Evolutionary conservation across 2,888 invertebrate species (phyloP), one percentile per base, ranked within the genome.

Genomic region (Tetanocera ferruginea): DNA sequence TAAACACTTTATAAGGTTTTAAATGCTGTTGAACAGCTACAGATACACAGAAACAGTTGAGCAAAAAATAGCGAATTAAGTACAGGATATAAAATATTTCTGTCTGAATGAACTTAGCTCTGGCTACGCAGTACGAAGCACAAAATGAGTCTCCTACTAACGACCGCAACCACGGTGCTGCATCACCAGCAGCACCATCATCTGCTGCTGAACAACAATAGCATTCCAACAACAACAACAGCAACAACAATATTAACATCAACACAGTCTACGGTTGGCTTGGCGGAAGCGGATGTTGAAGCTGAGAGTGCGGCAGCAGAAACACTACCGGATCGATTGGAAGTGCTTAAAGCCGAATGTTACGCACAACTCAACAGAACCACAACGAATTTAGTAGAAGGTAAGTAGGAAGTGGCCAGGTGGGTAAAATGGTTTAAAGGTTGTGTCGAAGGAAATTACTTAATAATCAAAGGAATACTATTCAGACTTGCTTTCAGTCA

Each of bases 291-390:
- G 17, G 81, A 79, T 49, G 25, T 17, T 8, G 72, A 57, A 19
- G 78, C 71, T n/a, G 83, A 77, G 74, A 79, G 79, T 49, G 70
- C 71, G 73, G 80, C 76, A 60, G 76, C 64, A 19, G 86, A 85
- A 60, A 81, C 83, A 57, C 83, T 83, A n/a, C 84, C 85, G 60
- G 86, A 87, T 83, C 82, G 81, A 8, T 81, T 87, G 51, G 87
- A 86, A 78, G 83, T 84, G 43, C 79, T 87, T n/a, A 83, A 84
- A 66, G 81, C 80, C 2, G 87, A 87, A 70, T 89, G 89, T 78
- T 79, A 82, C 34, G 85, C 85, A 70, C 86, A 84, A 72, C 83
- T 89, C 62, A 89, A 87, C 77, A 83, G 81, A 73, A 86, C 85
- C 77, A 80, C 83, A 72, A 81, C 83, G 71, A 81, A 74, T 62